Evolutionary conservation across 2,797 vertebrate genomes (phyloP), one percentile per base, ranked within the genome.

Genomic region (Danionella dracula): DNA sequence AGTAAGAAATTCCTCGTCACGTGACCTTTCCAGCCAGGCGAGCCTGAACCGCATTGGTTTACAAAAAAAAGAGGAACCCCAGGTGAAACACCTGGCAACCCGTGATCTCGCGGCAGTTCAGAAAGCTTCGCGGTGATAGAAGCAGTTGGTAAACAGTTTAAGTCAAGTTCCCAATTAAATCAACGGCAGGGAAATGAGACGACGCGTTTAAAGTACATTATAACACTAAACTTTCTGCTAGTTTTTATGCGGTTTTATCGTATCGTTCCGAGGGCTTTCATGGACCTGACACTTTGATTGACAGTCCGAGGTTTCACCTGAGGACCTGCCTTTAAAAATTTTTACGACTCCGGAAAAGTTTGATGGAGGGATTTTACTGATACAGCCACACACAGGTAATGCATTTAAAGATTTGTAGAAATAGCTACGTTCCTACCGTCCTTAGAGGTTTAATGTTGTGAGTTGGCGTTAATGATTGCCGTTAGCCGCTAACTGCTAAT

Each of bases 401-500:
- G 12, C 0, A 0, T 31, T 19, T 31, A 10, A 11, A 13, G 1
- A 13, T 45, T 2, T n/a, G n/a, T 2, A 7, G 1, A 4, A 41
- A 32, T 19, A 11, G 27, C 13, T 9, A 15, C 2, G 4, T 41
- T 29, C 4, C 13, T 11, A 38, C 8, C 10, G 10, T 5, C 13
- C 17, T 4, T 8, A 13, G 8, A 4, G 27, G 46, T 41, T 29
- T 10, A 31, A 42, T 29, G 35, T 50, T 38, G 27, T 38, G 13
- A 31, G 34, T 50, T 9, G 8, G 7, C 31, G 58, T 41, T 50
- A 41, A 41, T 20, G 12, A 50, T 50, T n/a, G n/a, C n/a, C n/a
- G n/a, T n/a, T 62, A 62, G 46, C 59, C 11, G 46, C 46, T 50
- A 40, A 9, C 17, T 41, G 59, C 59, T 62, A 62, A 31, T 19